Percentiles rank a stretch among this genome's conserved stretches.
Evolutionary conservation across 2,113 vertebrate genomes (phyloP).

Genomic region (Apteryx mantelli): DNA sequence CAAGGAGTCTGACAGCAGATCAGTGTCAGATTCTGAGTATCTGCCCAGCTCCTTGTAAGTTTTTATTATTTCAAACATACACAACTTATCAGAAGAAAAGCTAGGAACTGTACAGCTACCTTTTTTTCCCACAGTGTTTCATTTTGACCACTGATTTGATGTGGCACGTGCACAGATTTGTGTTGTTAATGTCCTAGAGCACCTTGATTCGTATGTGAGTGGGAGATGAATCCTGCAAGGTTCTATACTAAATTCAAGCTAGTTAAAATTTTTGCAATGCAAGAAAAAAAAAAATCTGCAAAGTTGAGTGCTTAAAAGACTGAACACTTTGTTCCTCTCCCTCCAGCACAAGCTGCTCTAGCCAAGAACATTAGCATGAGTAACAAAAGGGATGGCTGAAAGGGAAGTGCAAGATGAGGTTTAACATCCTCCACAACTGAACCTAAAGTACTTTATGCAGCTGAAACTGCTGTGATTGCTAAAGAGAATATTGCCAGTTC

Average conservation of each 20-base stretch:
- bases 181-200: not conserved
- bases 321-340: slow-evolving; percentile 50
- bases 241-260: not conserved
- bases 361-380: slow-evolving; percentile 32
- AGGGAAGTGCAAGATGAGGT: slow-evolving; percentile 59
- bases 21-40: not conserved
- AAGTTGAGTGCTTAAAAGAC: not conserved
- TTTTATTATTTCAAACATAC: not conserved
- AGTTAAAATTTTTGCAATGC: not conserved
- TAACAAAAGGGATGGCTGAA: slow-evolving; percentile 58
- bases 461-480: slow-evolving; percentile 27
- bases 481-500: not conserved
- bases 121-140: not conserved
- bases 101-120: not conserved
- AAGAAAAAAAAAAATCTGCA: not conserved
- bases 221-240: not conserved
- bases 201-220: fast-evolving
- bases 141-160: not conserved
- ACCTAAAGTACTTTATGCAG: slow-evolving; percentile 23
- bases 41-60: not conserved
- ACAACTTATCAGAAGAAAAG: not conserved
- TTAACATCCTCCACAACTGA: slow-evolving; percentile 54
- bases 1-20: not conserved
- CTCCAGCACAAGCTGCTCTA: slow-evolving; percentile 11
- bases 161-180: not conserved